Evolutionary conservation across 2,888 invertebrate genomes (phyloP).

Genomic region (Epinotia bilunana): DNA sequence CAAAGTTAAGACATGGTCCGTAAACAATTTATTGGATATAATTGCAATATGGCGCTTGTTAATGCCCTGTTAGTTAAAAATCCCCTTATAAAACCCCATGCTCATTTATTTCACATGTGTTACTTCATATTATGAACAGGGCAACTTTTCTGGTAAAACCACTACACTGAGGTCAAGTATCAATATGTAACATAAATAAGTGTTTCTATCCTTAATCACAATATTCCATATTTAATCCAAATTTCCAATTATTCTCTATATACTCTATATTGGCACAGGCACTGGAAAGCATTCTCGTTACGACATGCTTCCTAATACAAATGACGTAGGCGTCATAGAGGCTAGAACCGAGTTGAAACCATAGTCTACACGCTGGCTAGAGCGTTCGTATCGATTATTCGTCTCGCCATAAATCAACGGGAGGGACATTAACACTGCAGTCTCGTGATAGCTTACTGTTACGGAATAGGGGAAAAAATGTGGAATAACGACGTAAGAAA

Average conservation of each 20-base stretch:
- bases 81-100: too few relatives aligned
- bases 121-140: background rate
- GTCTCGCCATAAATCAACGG: conserved; percentile 47
- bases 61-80: too few relatives aligned
- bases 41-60: background rate
- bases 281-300: background rate
- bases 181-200: too few relatives aligned
- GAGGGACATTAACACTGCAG: conserved; percentile 47
- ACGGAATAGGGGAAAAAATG: conserved; percentile 8
- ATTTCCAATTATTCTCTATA: too few relatives aligned
- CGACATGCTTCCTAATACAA: background rate
- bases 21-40: background rate
- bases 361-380: conserved; percentile 3
- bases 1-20: background rate
- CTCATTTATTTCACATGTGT: too few relatives aligned
- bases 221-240: too few relatives aligned
- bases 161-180: too few relatives aligned
- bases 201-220: too few relatives aligned
- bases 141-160: background rate
- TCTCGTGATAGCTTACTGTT: conserved; percentile 29
- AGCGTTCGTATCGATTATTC: conserved; percentile 46
- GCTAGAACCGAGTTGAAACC: background rate
- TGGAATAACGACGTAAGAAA: background rate
- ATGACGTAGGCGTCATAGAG: background rate
- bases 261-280: background rate